Base-by-base conservation (phyloP, 1,140 invertebrate species). In the Heliothis subflexa region DNA sequence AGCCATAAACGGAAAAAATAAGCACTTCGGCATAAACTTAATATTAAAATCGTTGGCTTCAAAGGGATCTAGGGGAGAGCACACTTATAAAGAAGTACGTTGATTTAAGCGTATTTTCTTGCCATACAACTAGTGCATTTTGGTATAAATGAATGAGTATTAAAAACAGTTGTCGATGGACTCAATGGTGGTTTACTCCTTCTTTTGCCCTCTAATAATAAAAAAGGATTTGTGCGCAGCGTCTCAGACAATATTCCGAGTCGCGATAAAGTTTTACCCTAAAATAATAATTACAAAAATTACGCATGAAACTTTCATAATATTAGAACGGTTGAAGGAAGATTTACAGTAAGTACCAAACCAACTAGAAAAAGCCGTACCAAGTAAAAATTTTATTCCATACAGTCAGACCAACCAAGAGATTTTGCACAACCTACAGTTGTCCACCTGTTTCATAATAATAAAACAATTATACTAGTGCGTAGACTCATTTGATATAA, bases 401-500 rank as follows among this genome's bases (percentile, higher is more conserved):
- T 13, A 11, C 45, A 47, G 3, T 12, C 40, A 52, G 66, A 52
- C 13, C n/a, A n/a, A n/a, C n/a, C n/a, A 21, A n/a, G 47, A 52
- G 3, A 16, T n/a, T 14, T 25, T 9, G 47, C 5, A 55, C 7
- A 45, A 13, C 50, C 66, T 70, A 52, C 66, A 71, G 18, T 28
- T 54, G 68, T 18, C 50, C 45, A 55, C 49, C 49, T 11, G n/a
- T 28, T 52, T 13, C 52, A 13, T n/a, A 71, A 71, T 71, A 40
- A 33, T 54, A 71, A 55, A 71, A 40, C 68, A 25, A 71, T 55
- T 71, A 71, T 55, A 40, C 55, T 55, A 14, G 25, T 71, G 28
- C 68, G 68, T 71, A 71, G 14, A 55, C 14, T 40, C 28, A 71
- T 71, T 71, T 55, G 11, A 55, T 7, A 18, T 71, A 71, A 71